Conservation (phyloP, 2,797 vertebrate species). For the Cottoperca gobio region DNA sequence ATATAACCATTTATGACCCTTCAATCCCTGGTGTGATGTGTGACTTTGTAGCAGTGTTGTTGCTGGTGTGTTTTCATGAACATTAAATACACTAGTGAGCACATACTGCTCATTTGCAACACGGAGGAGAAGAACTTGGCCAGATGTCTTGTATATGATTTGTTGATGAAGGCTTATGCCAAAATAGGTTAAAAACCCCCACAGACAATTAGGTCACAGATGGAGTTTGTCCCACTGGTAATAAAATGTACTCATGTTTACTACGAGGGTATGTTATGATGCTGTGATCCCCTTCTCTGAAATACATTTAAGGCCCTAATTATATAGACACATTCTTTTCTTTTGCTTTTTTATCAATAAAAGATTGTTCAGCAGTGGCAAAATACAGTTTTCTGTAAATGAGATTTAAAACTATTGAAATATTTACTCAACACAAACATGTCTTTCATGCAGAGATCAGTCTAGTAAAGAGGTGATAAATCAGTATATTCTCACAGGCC, state of each 20-base stretch:
- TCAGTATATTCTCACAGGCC: background rate
- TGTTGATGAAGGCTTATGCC: conserved; percentile 13
- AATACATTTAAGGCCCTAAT: background rate
- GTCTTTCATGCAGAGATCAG: conserved; percentile 5
- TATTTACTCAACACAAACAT: background rate
- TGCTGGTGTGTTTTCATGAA: conserved; percentile 18
- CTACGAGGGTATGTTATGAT: background rate
- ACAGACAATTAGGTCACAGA: conserved; percentile 43
- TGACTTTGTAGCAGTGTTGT: conserved; percentile 5
- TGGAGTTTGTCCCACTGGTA: conserved; percentile 19
- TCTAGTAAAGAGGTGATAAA: conserved; percentile 3
- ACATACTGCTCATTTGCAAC: conserved; percentile 6
- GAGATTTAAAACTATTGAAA: background rate
- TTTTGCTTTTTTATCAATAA: background rate
- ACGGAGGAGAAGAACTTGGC: background rate
- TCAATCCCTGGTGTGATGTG: conserved; percentile 9
- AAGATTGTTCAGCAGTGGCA: background rate
- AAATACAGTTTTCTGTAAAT: background rate
- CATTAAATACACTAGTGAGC: conserved; percentile 7
- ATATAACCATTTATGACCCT: conserved; percentile 16
- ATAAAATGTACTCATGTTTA: conserved; percentile 9
- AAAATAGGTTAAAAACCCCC: background rate
- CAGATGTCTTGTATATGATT: conserved; percentile 29
- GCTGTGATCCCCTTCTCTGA: background rate
- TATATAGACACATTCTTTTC: background rate